phyloP scores from a whole-genome alignment of 2,888 invertebrate genomes.

The Aromia moschata region DNA sequence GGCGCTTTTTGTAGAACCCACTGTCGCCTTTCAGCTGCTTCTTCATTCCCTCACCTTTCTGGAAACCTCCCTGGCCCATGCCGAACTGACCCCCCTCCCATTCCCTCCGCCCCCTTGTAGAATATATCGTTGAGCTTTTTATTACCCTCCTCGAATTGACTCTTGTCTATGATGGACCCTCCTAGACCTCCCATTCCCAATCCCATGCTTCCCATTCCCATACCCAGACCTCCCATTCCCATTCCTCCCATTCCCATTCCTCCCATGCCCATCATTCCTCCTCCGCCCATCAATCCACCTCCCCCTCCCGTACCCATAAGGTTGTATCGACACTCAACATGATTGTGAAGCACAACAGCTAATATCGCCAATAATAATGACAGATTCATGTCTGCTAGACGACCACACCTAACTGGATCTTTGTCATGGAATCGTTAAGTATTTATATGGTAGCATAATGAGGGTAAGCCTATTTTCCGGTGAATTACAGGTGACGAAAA shows the following conservation, averaged over 20 bases:
- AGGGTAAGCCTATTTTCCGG: background rate
- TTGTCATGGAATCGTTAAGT: background rate
- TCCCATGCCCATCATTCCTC: slow-evolving; percentile 49
- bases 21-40: slow-evolving; percentile 10
- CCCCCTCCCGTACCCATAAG: background rate
- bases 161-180: slow-evolving; percentile 5
- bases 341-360: background rate
- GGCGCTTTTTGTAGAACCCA: background rate
- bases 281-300: slow-evolving; percentile 27
- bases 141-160: slow-evolving; percentile 5
- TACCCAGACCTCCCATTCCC: slow-evolving; percentile 49
- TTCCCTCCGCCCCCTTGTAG: slow-evolving; percentile 5
- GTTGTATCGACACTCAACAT: background rate
- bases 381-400: slow-evolving; percentile 13
- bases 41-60: slow-evolving; percentile 14
- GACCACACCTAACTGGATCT: slow-evolving; percentile 4
- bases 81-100: slow-evolving; percentile 14
- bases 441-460: background rate
- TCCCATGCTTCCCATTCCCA: slow-evolving; percentile 20
- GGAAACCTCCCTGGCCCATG: slow-evolving; percentile 4
- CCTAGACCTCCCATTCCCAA: slow-evolving; percentile 43
- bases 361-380: slow-evolving; percentile 4
- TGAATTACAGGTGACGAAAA: too few relatives aligned
- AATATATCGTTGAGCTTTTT: slow-evolving; percentile 15
- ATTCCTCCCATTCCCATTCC: slow-evolving; percentile 26